phyloP scores from a whole-genome alignment of 2,113 vertebrate genomes.

The Xiphias gladius region DNA sequence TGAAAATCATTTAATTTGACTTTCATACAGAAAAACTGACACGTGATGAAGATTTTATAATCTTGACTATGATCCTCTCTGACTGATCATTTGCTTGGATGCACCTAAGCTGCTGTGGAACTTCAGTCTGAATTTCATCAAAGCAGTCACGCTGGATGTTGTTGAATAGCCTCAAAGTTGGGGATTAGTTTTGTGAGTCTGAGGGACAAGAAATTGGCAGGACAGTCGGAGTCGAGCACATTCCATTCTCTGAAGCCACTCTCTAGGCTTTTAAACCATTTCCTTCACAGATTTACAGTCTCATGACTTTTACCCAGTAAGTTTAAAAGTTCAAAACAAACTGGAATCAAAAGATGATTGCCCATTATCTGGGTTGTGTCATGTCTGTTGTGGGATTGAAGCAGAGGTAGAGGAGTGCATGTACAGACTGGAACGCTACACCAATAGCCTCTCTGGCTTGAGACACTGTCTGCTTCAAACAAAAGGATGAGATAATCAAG shows the following conservation, averaged over 20 bases:
- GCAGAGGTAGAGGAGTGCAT: conserved; percentile 4
- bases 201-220: conserved; percentile 31
- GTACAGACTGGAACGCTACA: conserved; percentile 39
- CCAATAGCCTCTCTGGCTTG: conserved; percentile 29
- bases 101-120: conserved; percentile 67
- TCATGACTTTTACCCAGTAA: background rate
- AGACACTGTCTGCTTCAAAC: conserved; percentile 23
- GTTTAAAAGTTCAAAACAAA: background rate
- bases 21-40: conserved; percentile 14
- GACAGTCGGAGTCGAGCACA: conserved; percentile 33
- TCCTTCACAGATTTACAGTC: conserved; percentile 12
- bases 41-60: conserved; percentile 15
- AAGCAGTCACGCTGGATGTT: conserved; percentile 38
- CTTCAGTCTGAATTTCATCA: conserved; percentile 51
- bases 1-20: conserved; percentile 18
- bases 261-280: background rate
- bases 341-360: background rate
- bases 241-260: conserved; percentile 44
- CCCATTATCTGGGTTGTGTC: background rate
- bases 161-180: conserved; percentile 44
- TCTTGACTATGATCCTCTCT: conserved; percentile 35
- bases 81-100: conserved; percentile 63
- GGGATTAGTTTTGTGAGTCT: conserved; percentile 58
- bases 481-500: conserved; percentile 28
- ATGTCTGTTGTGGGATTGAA: conserved; percentile 2